phyloP scores from a whole-genome alignment of 2,797 vertebrate species.

The Cirrhinus mrigala region DNA sequence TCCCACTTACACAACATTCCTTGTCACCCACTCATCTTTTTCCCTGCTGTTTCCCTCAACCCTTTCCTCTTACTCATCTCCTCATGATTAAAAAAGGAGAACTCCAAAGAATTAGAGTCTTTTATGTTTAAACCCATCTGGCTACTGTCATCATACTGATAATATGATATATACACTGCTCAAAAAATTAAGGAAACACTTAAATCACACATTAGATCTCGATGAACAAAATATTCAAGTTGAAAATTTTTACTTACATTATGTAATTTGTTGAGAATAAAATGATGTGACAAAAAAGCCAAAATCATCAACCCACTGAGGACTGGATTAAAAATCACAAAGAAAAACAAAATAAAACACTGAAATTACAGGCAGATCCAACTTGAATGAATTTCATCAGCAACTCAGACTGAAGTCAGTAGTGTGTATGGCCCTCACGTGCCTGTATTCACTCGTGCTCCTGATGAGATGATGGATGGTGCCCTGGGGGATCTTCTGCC shows the following conservation, averaged over 20 bases:
- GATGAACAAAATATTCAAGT: background rate
- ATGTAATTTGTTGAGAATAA: background rate
- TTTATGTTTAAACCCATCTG: background rate
- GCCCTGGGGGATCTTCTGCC: background rate
- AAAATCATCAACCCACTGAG: background rate
- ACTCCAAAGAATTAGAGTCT: background rate
- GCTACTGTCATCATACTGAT: too few species aligned
- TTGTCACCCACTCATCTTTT: background rate
- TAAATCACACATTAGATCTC: background rate
- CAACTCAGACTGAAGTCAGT: background rate
- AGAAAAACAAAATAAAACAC: background rate
- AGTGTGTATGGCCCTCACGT: background rate
- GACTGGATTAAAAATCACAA: background rate
- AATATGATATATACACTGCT: background rate
- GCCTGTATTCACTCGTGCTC: background rate
- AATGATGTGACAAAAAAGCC: background rate
- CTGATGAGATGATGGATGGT: background rate
- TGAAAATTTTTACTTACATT: background rate
- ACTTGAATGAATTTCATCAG: background rate
- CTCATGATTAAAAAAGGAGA: constrained; percentile 2
- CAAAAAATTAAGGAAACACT: background rate
- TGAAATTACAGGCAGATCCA: background rate
- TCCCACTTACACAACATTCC: constrained; percentile 15
- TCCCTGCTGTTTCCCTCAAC: background rate
- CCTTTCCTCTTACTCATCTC: constrained; percentile 19